These are phyloP conservation scores for Pseudochirops cupreus DNA, from an alignment of 2,797 vertebrate species.

Conservation along the genomic window DNA sequence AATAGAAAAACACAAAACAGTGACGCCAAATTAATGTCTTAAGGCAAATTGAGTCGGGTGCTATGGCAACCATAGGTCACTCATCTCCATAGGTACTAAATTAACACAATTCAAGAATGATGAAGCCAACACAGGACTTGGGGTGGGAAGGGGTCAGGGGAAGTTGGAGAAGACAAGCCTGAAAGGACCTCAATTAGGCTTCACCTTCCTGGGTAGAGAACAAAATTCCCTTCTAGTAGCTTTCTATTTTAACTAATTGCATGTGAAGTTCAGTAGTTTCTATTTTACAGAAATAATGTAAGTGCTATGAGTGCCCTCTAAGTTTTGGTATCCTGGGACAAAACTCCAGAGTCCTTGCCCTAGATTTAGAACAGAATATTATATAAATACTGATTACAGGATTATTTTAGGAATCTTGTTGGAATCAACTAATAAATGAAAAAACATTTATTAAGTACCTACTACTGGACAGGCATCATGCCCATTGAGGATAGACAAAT, in stretches of 20 bases:
- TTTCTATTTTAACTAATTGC: not conserved
- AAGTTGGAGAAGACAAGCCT: not conserved
- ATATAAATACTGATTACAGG: not conserved
- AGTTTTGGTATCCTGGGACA: not conserved
- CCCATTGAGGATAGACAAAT: not conserved
- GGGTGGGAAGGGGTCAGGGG: not conserved
- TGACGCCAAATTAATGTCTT: not conserved
- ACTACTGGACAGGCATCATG: not conserved
- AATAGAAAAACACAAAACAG: not conserved
- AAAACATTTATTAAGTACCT: not conserved
- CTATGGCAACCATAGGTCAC: not conserved
- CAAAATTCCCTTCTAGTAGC: not conserved
- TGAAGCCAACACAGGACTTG: not conserved
- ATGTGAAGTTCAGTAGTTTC: not conserved
- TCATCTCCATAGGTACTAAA: not conserved
- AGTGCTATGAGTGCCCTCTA: not conserved
- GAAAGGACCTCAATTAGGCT: not conserved
- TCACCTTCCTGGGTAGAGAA: not conserved
- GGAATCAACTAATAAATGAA: not conserved
- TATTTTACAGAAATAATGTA: not conserved
- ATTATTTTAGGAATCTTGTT: not conserved
- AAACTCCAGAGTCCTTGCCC: not conserved
- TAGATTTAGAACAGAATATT: not conserved
- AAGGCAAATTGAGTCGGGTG: not conserved
- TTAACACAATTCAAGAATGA: not conserved